These are phyloP conservation scores for Andrena dorsata DNA, from an alignment of 2,888 invertebrate species.

Conservation along the genomic window DNA sequence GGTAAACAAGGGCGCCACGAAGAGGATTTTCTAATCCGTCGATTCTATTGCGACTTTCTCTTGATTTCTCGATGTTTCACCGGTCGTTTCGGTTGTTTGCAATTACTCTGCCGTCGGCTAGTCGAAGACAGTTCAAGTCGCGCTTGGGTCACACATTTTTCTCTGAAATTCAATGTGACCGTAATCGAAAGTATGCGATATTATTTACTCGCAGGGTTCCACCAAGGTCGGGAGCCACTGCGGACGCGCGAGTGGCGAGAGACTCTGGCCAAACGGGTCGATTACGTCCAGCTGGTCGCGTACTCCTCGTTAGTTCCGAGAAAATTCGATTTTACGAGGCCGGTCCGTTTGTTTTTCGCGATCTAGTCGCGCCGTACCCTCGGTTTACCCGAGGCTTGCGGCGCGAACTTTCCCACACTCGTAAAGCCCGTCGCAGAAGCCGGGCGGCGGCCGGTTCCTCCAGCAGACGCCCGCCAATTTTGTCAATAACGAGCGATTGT, in stretches of 20 bases:
- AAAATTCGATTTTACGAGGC: conserved; percentile 42
- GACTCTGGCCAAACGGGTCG: neutral
- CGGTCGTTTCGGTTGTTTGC: neutral
- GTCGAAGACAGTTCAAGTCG: neutral
- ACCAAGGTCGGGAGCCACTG: no score
- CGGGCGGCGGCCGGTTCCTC: conserved; percentile 24
- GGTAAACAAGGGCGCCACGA: neutral
- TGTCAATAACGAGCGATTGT: conserved; percentile 68
- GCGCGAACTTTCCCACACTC: conserved; percentile 67
- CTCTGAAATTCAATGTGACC: neutral
- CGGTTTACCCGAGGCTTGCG: conserved; percentile 30
- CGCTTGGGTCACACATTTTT: neutral
- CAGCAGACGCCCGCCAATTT: conserved; percentile 60
- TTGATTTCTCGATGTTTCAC: neutral
- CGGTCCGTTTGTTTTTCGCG: conserved; percentile 54
- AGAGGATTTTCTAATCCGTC: neutral
- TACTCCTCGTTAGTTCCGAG: conserved; percentile 47
- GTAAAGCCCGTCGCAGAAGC: conserved; percentile 63
- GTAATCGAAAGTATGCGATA: neutral
- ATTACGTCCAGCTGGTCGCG: neutral
- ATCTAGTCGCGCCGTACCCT: conserved; percentile 14
- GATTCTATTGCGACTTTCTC: conserved; percentile 6
- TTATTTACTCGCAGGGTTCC: neutral
- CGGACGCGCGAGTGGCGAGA: no score
- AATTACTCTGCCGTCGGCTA: neutral